These are phyloP conservation scores for Anthonomus grandis DNA, from an alignment of 1,140 invertebrate species.

Conservation along the genomic window DNA sequence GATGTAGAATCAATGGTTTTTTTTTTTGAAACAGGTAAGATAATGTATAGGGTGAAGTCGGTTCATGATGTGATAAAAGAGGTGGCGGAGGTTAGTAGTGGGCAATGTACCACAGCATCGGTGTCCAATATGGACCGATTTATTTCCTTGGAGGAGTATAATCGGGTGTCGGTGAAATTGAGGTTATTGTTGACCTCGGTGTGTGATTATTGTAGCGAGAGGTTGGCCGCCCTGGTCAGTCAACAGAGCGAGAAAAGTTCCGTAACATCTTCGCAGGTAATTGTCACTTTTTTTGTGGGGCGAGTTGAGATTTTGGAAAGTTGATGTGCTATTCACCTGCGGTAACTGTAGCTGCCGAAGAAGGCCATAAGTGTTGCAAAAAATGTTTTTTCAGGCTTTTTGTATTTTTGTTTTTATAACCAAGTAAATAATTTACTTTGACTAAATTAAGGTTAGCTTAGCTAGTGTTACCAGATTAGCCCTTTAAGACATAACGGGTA, in stretches of 20 bases:
- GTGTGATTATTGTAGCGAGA: slow-evolving; percentile 89
- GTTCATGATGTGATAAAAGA: slow-evolving; percentile 72
- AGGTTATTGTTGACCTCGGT: slow-evolving; percentile 73
- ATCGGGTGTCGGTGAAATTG: slow-evolving; percentile 65
- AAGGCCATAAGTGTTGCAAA: no score
- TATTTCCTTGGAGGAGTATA: slow-evolving; percentile 67
- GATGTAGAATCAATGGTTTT: neutral
- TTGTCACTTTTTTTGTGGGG: neutral
- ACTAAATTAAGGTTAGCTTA: no score
- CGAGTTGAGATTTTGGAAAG: neutral
- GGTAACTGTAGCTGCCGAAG: no score
- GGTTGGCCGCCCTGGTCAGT: slow-evolving; percentile 80
- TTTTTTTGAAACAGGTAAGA: slow-evolving; percentile 43
- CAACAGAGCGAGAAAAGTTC: slow-evolving; percentile 68
- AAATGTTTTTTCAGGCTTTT: no score
- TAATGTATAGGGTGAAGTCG: slow-evolving; percentile 62
- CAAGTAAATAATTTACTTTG: no score
- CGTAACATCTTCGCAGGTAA: slow-evolving; percentile 64
- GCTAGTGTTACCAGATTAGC: no score
- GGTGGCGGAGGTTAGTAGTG: slow-evolving; percentile 60
- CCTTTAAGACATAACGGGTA: no score
- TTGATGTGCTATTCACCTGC: slow-evolving; percentile 4
- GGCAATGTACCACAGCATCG: slow-evolving; percentile 32
- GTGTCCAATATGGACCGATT: slow-evolving; percentile 56
- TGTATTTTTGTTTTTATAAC: no score